These are phyloP conservation scores for Drosophila biarmipes DNA, from an alignment of 1,140 invertebrate species.

Conservation along the genomic window DNA sequence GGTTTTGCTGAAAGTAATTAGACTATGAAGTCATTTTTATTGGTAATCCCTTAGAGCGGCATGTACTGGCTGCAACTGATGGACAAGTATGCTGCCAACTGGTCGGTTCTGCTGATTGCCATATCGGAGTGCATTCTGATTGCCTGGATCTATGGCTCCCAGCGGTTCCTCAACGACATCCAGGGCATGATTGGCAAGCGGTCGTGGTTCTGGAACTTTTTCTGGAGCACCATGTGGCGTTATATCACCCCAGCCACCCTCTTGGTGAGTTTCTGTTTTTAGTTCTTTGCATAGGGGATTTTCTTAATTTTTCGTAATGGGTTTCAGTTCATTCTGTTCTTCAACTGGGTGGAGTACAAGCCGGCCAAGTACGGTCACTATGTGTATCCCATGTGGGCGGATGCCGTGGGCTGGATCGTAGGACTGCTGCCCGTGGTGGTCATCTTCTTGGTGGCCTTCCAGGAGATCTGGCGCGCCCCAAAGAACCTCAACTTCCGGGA, in stretches of 20 bases:
- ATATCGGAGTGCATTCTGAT: constrained; percentile 92
- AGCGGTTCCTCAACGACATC: constrained; percentile 92
- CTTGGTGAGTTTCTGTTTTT: constrained; percentile 84
- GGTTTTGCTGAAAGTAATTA: constrained; percentile 63
- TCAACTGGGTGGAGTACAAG: constrained; percentile 93
- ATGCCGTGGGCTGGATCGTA: constrained; percentile 91
- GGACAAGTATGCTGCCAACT: constrained; percentile 94
- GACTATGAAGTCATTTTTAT: not conserved
- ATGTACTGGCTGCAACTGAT: constrained; percentile 94
- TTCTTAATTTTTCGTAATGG: too few species aligned
- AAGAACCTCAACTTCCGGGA: constrained; percentile 86
- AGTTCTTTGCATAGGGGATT: not conserved
- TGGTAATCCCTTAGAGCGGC: constrained; percentile 87
- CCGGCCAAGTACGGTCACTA: constrained; percentile 90
- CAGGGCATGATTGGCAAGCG: constrained; percentile 91
- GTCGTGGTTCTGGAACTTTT: constrained; percentile 89
- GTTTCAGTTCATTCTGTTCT: constrained; percentile 90
- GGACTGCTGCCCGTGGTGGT: constrained; percentile 89
- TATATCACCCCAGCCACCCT: constrained; percentile 91
- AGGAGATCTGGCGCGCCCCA: constrained; percentile 86
- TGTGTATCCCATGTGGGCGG: constrained; percentile 91
- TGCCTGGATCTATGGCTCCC: constrained; percentile 93
- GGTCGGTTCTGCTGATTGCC: constrained; percentile 93
- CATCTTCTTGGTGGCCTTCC: constrained; percentile 88
- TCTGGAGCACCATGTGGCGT: constrained; percentile 93